Evolutionary conservation across 1,140 invertebrate species (phyloP).

Genomic region (Lepidotrigona ventralis): DNA sequence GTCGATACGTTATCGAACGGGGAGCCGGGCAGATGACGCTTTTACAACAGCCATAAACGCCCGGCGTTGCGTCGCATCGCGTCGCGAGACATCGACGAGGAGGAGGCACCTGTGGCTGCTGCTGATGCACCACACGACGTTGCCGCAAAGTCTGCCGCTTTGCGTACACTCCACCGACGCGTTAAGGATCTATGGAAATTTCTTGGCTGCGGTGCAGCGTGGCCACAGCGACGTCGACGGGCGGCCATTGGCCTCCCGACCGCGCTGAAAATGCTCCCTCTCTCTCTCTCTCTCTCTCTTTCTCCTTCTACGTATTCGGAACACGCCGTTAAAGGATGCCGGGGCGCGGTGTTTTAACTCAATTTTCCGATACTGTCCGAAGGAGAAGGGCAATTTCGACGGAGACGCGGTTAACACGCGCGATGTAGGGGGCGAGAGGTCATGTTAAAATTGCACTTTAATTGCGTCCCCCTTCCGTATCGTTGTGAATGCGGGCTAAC

Average conservation of each 20-base stretch:
- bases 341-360: background rate
- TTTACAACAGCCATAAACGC: conserved; percentile 52
- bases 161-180: conserved; percentile 22
- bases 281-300: background rate
- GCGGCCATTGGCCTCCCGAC: conserved; percentile 19
- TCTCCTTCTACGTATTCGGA: background rate
- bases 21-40: conserved; percentile 20
- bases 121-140: conserved; percentile 47
- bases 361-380: background rate
- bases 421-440: background rate
- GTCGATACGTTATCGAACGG: conserved; percentile 25
- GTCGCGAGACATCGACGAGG: conserved; percentile 25
- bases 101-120: conserved; percentile 61
- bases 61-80: background rate
- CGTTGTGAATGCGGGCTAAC: conserved; percentile 9
- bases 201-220: background rate
- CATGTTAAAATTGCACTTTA: conserved; percentile 12
- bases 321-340: background rate
- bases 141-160: conserved; percentile 32
- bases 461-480: background rate
- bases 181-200: conserved; percentile 36
- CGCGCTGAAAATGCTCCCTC: background rate
- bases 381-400: background rate
- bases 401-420: background rate
- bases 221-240: background rate